These are phyloP conservation scores for Isoperla grammatica DNA, from an alignment of 2,888 invertebrate genomes.

Conservation along the genomic window DNA sequence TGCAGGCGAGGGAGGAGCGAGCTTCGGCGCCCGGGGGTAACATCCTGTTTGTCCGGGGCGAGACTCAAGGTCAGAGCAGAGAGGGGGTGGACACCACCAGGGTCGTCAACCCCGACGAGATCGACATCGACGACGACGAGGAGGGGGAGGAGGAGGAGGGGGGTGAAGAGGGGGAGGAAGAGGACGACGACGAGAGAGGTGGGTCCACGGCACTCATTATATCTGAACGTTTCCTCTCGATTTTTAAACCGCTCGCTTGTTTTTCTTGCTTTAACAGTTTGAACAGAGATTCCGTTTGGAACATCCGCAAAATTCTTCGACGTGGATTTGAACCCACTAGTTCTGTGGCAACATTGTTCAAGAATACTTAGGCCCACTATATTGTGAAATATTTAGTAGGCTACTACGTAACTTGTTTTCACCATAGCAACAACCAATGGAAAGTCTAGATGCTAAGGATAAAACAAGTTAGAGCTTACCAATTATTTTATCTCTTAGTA, in stretches of 20 bases:
- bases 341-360: no score
- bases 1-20: slow-evolving; percentile 24
- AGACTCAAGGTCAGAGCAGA: slow-evolving; percentile 65
- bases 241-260: neutral
- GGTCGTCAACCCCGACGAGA: slow-evolving; percentile 82
- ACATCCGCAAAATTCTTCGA: no score
- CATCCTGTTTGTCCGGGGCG: slow-evolving; percentile 83
- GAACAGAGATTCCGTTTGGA: no score
- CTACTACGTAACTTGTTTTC: no score
- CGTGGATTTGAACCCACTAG: no score
- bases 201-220: slow-evolving; percentile 39
- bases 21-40: slow-evolving; percentile 45
- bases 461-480: no score
- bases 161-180: slow-evolving; percentile 45
- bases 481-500: no score
- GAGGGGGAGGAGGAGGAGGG: slow-evolving; percentile 53
- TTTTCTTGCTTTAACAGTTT: slow-evolving; percentile 1
- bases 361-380: no score
- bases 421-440: no score
- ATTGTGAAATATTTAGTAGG: no score
- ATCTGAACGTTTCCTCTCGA: neutral
- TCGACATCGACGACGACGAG: slow-evolving; percentile 71
- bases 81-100: slow-evolving; percentile 52
- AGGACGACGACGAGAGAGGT: slow-evolving; percentile 40
- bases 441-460: no score